A percentile compares a stretch with the other conserved stretches of the same genome.
These are phyloP conservation scores for Styela plicata DNA, from an alignment of 23 tunicate species.

Conservation along the genomic window DNA sequence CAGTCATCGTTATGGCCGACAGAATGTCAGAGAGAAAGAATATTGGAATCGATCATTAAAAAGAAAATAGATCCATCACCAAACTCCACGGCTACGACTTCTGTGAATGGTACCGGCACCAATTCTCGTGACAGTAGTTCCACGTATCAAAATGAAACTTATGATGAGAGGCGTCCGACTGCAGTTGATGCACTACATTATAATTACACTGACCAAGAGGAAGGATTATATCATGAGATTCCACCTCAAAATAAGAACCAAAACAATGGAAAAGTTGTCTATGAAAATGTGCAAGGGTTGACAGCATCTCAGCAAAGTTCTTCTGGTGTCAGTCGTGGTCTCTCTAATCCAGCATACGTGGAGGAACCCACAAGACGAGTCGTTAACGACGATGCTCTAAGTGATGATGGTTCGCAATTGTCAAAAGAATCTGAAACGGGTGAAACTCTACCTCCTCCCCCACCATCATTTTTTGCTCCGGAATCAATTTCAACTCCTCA, in stretches of 20 bases:
- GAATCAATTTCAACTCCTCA: not conserved
- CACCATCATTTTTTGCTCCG: not conserved
- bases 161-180: not conserved
- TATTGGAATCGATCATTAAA: conserved; percentile 31
- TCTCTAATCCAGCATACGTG: not conserved
- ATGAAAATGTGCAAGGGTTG: not conserved
- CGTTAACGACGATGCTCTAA: not conserved
- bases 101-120: conserved; percentile 31
- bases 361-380: not conserved
- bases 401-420: not conserved
- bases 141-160: conserved; percentile 46
- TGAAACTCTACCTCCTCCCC: not conserved
- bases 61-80: not conserved
- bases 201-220: not conserved
- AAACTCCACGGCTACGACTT: conserved; percentile 9
- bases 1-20: conserved; percentile 71
- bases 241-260: conserved; percentile 14
- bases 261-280: conserved; percentile 1
- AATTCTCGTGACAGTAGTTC: conserved; percentile 12
- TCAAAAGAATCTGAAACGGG: conserved; percentile 26
- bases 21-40: conserved; percentile 68
- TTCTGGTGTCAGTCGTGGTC: not conserved
- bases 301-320: not conserved
- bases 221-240: not conserved
- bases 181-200: not conserved